A percentile compares a stretch with the other conserved stretches of the same genome.
These are phyloP conservation scores for Athalia circularis DNA, from an alignment of 2,888 invertebrate genomes.

Conservation along the genomic window DNA sequence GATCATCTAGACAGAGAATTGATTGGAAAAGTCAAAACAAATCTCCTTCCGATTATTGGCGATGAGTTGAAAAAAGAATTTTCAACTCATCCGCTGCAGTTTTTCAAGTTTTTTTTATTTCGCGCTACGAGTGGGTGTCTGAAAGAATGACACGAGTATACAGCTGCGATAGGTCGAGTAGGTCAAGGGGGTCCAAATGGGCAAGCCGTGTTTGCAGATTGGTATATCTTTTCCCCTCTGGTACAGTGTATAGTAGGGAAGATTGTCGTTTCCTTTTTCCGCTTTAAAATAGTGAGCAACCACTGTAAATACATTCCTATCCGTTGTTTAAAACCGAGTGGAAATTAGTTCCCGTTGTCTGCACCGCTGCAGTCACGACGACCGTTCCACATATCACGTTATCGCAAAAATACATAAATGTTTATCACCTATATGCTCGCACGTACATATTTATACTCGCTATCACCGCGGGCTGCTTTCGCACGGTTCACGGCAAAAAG, in stretches of 20 bases:
- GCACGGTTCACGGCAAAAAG: too few relatives aligned
- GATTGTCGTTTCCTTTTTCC: conserved; percentile 71
- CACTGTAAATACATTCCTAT: not conserved
- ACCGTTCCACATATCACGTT: conserved; percentile 49
- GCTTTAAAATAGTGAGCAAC: conserved; percentile 44
- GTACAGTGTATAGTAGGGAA: conserved; percentile 56
- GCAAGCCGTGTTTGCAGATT: conserved; percentile 73
- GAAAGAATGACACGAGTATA: not conserved
- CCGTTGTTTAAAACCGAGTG: conserved; percentile 11
- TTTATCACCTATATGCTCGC: too few relatives aligned
- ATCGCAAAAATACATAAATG: conserved; percentile 48
- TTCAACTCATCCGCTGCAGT: not conserved
- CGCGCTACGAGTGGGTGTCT: not conserved
- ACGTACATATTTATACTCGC: not conserved
- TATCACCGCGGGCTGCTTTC: too few relatives aligned
- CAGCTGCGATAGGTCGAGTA: conserved; percentile 10
- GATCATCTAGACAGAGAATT: not conserved
- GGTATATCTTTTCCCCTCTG: conserved; percentile 71
- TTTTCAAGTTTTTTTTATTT: not conserved
- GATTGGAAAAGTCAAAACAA: not conserved
- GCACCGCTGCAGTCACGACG: conserved; percentile 47
- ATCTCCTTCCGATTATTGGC: not conserved
- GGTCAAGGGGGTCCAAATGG: conserved; percentile 66
- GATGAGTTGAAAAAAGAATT: too few relatives aligned
- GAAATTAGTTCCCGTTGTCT: conserved; percentile 38